A percentile compares a stretch with the other conserved stretches of the same genome.
Conservation (phyloP, 2,888 invertebrate species). For the Agrochola circellaris region DNA sequence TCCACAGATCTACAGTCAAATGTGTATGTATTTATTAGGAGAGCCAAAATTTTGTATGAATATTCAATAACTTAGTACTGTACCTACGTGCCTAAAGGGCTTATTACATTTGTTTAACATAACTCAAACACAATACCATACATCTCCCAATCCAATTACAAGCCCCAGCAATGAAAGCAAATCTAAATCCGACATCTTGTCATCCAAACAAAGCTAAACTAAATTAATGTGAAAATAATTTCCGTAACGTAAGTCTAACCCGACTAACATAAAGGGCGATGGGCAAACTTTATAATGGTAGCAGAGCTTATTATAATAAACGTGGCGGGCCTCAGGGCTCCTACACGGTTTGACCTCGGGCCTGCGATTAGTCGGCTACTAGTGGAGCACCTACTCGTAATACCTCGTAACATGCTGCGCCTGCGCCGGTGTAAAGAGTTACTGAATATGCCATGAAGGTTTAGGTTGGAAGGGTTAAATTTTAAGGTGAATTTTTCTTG, state of each 20-base stretch:
- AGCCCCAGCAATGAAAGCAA: conserved; percentile 32
- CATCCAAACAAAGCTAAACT: conserved; percentile 49
- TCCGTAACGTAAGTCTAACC: conserved; percentile 64
- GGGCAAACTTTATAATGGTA: conserved; percentile 84
- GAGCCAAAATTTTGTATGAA: neutral
- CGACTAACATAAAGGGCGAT: conserved; percentile 79
- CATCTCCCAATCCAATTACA: conserved; percentile 26
- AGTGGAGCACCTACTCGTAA: conserved; percentile 78
- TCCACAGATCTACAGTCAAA: too few species aligned
- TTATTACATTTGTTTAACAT: neutral
- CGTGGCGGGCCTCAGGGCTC: conserved; percentile 83
- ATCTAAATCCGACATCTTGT: conserved; percentile 41
- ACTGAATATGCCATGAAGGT: conserved; percentile 68
- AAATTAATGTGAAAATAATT: conserved; percentile 79
- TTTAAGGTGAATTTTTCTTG: neutral
- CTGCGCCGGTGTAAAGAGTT: conserved; percentile 60
- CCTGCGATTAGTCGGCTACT: conserved; percentile 88
- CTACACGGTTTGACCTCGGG: conserved; percentile 88
- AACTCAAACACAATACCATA: neutral
- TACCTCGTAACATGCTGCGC: conserved; percentile 77
- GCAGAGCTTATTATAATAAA: conserved; percentile 88
- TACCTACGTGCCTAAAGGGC: neutral
- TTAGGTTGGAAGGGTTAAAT: neutral
- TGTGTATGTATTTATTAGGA: too few species aligned
- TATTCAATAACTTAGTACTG: too few species aligned